Evolutionary conservation across 2,797 vertebrate genomes (phyloP).

Genomic region (Microctenopoma steveboyesi): DNA sequence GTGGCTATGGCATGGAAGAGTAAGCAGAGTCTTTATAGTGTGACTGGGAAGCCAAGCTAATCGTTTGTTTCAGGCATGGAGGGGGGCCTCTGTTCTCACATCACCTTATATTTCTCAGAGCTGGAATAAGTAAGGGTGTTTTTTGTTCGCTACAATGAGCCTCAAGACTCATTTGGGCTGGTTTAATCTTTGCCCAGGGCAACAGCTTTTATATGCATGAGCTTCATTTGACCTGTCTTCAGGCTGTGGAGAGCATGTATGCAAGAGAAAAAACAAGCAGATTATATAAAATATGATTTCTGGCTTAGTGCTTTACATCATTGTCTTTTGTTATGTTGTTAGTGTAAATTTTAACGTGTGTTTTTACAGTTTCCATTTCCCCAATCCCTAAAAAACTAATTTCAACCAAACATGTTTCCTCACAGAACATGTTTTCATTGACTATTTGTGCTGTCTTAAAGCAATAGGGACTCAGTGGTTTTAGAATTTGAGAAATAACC

Average conservation of each 20-base stretch:
- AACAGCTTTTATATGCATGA: conserved; percentile 71
- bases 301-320: conserved; percentile 32
- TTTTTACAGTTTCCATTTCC: conserved; percentile 2
- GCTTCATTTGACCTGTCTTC: conserved; percentile 73
- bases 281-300: conserved; percentile 68
- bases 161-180: conserved; percentile 58
- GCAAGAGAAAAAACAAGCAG: conserved; percentile 61
- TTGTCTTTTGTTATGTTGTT: conserved; percentile 12
- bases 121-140: conserved; percentile 51
- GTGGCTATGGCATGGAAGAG: conserved; percentile 78
- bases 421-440: background rate
- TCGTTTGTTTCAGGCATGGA: conserved; percentile 50
- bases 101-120: conserved; percentile 68
- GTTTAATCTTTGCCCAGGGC: conserved; percentile 71
- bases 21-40: conserved; percentile 77
- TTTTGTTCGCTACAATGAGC: conserved; percentile 51
- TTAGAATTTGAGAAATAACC: background rate
- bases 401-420: background rate
- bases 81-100: conserved; percentile 31
- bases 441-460: background rate
- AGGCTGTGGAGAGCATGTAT: conserved; percentile 56
- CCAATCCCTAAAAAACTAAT: background rate
- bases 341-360: conserved; percentile 8
- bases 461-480: background rate
- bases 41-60: conserved; percentile 71